A percentile compares a stretch with the other conserved stretches of the same genome.
phyloP scores from a whole-genome alignment of 2,113 vertebrate genomes.

The Struthio camelus region DNA sequence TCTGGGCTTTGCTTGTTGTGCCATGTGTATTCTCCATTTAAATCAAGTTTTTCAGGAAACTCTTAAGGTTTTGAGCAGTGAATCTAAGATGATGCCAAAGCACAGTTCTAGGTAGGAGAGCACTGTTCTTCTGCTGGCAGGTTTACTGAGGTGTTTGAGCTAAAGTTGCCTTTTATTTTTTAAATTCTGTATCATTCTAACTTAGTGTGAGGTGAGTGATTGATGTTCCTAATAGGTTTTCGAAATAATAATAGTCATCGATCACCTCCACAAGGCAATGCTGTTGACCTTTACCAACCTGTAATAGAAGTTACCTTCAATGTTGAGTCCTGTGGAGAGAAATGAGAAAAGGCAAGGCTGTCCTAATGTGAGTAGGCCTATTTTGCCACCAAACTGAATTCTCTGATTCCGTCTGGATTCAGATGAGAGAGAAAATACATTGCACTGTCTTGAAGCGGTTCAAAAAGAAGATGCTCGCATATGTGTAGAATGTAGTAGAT shows the following conservation, averaged over 20 bases:
- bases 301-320: not conserved
- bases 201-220: not conserved
- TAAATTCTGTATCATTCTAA: not conserved
- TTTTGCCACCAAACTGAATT: slow-evolving; percentile 1
- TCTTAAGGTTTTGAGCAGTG: slow-evolving; percentile 14
- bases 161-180: not conserved
- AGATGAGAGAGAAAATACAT: not conserved
- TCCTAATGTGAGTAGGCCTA: not conserved
- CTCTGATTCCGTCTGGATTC: not conserved
- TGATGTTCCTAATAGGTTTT: not conserved
- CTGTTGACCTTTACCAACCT: slow-evolving; percentile 3
- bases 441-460: not conserved
- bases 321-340: not conserved
- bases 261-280: not conserved
- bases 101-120: not conserved
- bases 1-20: slow-evolving; percentile 54
- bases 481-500: not conserved
- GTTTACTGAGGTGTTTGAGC: not conserved
- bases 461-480: not conserved
- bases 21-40: slow-evolving; percentile 27
- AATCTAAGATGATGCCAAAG: not conserved
- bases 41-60: slow-evolving; percentile 9
- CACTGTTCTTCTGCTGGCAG: slow-evolving; percentile 23
- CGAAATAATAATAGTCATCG: not conserved
- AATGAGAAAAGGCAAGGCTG: not conserved